Percentiles rank a stretch among this genome's conserved stretches.
These are phyloP conservation scores for Caradrina clavipalpis DNA, from an alignment of 2,888 invertebrate genomes.

Conservation along the genomic window DNA sequence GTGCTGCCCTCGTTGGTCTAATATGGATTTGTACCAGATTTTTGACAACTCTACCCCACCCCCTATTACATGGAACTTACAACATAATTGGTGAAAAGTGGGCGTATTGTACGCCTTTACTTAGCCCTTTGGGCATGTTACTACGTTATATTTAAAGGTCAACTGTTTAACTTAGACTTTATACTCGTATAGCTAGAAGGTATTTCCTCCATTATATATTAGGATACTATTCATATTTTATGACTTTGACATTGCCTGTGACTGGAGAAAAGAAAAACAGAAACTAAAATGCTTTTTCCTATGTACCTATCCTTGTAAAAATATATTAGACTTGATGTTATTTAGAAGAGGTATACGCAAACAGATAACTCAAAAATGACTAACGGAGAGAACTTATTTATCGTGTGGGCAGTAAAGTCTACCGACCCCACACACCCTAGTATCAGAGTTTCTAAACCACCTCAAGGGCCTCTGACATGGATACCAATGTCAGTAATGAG, in stretches of 20 bases:
- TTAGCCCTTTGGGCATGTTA: background rate
- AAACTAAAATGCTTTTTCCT: too few species aligned
- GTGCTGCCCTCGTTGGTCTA: too few species aligned
- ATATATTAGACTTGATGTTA: too few species aligned
- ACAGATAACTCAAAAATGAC: too few species aligned
- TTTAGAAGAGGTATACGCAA: too few species aligned
- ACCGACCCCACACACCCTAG: too few species aligned
- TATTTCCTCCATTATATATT: background rate
- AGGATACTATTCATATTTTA: conserved; percentile 4
- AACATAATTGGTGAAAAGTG: background rate
- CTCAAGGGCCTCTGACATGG: too few species aligned
- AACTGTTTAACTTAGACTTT: conserved; percentile 10
- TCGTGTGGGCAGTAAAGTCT: too few species aligned
- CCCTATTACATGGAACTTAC: background rate
- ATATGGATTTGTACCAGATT: background rate
- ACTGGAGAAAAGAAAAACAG: background rate
- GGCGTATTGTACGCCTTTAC: background rate
- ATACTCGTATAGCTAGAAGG: background rate
- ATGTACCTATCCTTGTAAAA: too few species aligned
- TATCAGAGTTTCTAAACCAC: too few species aligned
- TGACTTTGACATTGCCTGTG: background rate
- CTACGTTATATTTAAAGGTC: conserved; percentile 6
- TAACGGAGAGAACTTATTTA: too few species aligned
- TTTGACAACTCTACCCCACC: background rate
- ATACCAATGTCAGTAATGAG: too few species aligned